Percentiles rank a stretch among this genome's conserved stretches.
phyloP scores from a whole-genome alignment of 2,113 vertebrate species.

The Ovis canadensis region DNA sequence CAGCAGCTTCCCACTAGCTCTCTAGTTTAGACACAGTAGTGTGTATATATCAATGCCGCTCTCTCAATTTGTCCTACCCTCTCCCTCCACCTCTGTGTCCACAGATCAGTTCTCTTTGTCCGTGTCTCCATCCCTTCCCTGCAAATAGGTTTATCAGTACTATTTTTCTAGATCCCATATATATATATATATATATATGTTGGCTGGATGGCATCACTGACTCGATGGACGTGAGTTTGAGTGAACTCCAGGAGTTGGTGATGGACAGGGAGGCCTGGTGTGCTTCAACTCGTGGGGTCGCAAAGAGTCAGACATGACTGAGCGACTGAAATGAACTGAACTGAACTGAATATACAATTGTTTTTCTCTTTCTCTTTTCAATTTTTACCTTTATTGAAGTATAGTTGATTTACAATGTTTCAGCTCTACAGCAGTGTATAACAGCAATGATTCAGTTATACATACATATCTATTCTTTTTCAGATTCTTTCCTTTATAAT shows the following conservation, averaged over 20 bases:
- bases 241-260: too few relatives aligned
- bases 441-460: background rate
- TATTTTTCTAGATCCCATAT: background rate
- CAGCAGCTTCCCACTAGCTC: background rate
- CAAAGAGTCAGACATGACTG: too few relatives aligned
- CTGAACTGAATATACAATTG: background rate
- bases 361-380: background rate
- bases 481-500: background rate
- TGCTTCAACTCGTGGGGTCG: too few relatives aligned
- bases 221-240: fast-evolving
- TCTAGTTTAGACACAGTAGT: background rate
- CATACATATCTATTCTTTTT: background rate
- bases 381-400: background rate
- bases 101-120: background rate
- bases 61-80: background rate
- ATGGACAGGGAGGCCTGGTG: too few relatives aligned
- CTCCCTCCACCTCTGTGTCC: background rate
- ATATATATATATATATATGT: background rate
- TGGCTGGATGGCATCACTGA: too few relatives aligned
- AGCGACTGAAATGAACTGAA: too few relatives aligned
- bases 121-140: background rate
- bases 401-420: background rate
- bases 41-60: background rate
- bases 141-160: background rate
- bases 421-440: background rate